Percentiles rank a stretch among this genome's conserved stretches.
These are phyloP conservation scores for Ptychochromis oligacanthus DNA, from an alignment of 2,113 vertebrate species.

Conservation along the genomic window DNA sequence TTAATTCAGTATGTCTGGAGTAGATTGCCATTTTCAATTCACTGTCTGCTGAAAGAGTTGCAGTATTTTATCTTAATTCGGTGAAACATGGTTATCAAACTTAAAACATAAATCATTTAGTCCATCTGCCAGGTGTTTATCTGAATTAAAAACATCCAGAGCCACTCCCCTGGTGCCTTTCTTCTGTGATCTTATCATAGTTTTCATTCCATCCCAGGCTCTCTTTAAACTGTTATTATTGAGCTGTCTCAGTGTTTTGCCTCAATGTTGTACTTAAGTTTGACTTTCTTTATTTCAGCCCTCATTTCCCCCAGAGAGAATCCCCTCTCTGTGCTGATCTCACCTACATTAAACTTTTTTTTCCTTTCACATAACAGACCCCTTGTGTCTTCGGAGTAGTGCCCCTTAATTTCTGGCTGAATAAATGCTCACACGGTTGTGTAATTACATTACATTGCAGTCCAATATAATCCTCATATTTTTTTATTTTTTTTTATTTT, in stretches of 20 bases:
- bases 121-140: not conserved
- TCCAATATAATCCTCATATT: not conserved
- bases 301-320: not conserved
- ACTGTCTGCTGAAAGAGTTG: not conserved
- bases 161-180: not conserved
- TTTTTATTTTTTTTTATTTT: not conserved
- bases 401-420: not conserved
- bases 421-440: not conserved
- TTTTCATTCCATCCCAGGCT: not conserved
- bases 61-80: not conserved
- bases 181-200: not conserved
- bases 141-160: not conserved
- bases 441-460: not conserved
- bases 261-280: not conserved
- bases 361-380: not conserved
- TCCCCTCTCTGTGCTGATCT: too few species aligned
- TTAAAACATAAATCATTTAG: conserved; percentile 1
- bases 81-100: not conserved
- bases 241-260: not conserved
- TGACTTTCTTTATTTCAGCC: not conserved
- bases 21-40: not conserved
- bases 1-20: not conserved
- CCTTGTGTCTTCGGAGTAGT: not conserved
- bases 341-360: not conserved
- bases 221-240: not conserved